A percentile compares a stretch with the other conserved stretches of the same genome.
Conservation (phyloP, 2,888 invertebrate genomes). For the Noctua fimbriata region DNA sequence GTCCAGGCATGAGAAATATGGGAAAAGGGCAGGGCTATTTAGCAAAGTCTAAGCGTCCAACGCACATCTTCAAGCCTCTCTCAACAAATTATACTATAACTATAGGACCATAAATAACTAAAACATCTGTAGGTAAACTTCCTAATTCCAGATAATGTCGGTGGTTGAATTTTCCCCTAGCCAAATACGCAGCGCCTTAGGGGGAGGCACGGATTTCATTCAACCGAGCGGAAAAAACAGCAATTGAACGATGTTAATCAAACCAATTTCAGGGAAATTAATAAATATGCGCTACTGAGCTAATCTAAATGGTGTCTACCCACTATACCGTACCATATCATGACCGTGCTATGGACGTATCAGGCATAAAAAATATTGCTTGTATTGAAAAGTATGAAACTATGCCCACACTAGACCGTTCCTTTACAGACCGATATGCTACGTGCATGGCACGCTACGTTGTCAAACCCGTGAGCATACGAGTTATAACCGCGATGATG, state of each 20-base stretch:
- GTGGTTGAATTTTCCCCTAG: not conserved
- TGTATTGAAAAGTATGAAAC: not conserved
- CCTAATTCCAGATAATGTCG: not conserved
- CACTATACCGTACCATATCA: not conserved
- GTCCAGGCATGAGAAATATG: not conserved
- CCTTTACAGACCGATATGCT: not conserved
- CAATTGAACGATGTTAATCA: not conserved
- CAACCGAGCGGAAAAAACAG: slow-evolving; percentile 1
- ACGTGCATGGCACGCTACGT: not conserved
- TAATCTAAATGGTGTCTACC: not conserved
- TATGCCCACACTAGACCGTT: too few species aligned
- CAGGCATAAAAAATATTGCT: not conserved
- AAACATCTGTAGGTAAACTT: not conserved
- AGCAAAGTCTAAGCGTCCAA: too few species aligned
- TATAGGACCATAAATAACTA: not conserved
- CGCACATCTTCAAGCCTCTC: not conserved
- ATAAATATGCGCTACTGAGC: not conserved
- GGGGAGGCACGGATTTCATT: not conserved
- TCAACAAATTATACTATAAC: not conserved
- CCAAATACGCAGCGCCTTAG: not conserved
- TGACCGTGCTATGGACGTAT: not conserved
- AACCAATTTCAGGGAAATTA: not conserved
- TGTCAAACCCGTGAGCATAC: not conserved
- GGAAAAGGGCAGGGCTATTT: too few species aligned
- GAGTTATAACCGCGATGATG: not conserved